Conservation (phyloP, 2,888 invertebrate genomes). For the Microplitis manilae region DNA sequence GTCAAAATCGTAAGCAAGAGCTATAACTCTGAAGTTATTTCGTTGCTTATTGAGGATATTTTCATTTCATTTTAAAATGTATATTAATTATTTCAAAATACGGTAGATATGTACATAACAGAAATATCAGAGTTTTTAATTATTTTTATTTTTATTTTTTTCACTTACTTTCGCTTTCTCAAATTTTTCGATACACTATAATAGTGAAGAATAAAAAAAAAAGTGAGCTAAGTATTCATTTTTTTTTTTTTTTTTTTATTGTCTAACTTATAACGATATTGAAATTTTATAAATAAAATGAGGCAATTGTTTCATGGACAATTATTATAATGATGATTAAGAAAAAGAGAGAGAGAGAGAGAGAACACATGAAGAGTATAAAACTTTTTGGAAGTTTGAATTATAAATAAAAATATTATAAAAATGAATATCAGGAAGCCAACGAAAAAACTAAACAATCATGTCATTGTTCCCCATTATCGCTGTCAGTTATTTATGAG, state of each 20-base stretch:
- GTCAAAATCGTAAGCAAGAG: not conserved
- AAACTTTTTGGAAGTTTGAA: not conserved
- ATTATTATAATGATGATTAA: slow-evolving; percentile 2
- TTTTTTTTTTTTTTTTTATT: not conserved
- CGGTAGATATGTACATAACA: not conserved
- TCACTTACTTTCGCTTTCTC: not conserved
- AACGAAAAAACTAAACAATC: slow-evolving; percentile 11
- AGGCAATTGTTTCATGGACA: not conserved
- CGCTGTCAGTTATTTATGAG: not conserved
- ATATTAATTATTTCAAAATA: not conserved
- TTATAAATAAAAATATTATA: not conserved
- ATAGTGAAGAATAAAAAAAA: slow-evolving; percentile 69
- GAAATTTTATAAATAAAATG: not conserved
- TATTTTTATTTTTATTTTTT: not conserved
- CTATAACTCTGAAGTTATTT: not conserved
- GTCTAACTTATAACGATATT: not conserved
- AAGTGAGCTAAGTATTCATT: not conserved
- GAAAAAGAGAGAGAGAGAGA: not conserved
- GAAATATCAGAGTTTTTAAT: not conserved
- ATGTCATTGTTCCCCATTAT: not conserved
- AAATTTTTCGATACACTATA: not conserved
- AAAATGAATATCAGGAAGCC: not conserved
- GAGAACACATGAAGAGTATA: not conserved
- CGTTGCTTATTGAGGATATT: not conserved
- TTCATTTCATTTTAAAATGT: not conserved